Evolutionary conservation across 2,888 invertebrate genomes (phyloP).

Genomic region (Acleris sparsana): DNA sequence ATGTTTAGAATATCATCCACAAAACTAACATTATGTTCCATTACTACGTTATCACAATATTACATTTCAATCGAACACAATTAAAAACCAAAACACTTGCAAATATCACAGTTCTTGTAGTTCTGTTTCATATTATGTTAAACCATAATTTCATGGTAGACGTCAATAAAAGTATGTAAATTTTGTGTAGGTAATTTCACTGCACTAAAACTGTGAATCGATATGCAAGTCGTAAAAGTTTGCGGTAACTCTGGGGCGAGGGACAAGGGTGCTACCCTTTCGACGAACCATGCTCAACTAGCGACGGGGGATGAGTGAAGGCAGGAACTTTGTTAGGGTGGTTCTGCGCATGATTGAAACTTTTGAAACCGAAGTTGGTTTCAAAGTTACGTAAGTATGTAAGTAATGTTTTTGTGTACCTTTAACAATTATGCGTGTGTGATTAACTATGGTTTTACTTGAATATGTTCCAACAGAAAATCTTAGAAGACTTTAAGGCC

Average conservation of each 20-base stretch:
- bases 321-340: slow-evolving; percentile 45
- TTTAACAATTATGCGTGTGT: too few species aligned
- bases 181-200: slow-evolving; percentile 12
- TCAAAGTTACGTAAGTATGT: not conserved
- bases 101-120: not conserved
- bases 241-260: slow-evolving; percentile 26
- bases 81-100: not conserved
- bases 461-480: too few species aligned
- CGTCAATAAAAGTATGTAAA: slow-evolving; percentile 20
- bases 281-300: slow-evolving; percentile 55
- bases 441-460: too few species aligned
- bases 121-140: slow-evolving; percentile 11
- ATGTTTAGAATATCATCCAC: slow-evolving; percentile 59
- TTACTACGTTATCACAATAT: slow-evolving; percentile 55
- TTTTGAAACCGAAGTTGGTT: slow-evolving; percentile 39
- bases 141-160: slow-evolving; percentile 2
- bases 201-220: slow-evolving; percentile 17
- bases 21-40: slow-evolving; percentile 68
- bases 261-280: slow-evolving; percentile 49
- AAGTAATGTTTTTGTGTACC: too few species aligned
- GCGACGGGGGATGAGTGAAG: slow-evolving; percentile 61
- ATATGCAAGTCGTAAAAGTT: slow-evolving; percentile 50
- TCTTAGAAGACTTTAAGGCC: too few species aligned
- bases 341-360: slow-evolving; percentile 65
- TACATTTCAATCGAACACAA: slow-evolving; percentile 37